Percentiles rank a stretch among this genome's conserved stretches.
Conservation (phyloP, 1,140 invertebrate genomes). For the Drosophila lacteicornis region DNA sequence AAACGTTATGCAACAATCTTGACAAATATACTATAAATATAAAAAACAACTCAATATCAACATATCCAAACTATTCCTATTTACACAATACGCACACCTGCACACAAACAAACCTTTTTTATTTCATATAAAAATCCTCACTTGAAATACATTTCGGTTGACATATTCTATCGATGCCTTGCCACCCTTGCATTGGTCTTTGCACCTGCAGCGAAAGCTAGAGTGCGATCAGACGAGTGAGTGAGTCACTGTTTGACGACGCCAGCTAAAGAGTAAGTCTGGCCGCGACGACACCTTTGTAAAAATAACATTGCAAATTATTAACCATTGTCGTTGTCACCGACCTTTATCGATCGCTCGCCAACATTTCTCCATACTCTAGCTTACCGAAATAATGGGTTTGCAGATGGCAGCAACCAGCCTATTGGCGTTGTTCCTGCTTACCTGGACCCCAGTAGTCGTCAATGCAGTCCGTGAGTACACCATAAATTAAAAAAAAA, state of each 20-base stretch:
- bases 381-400: constrained; percentile 75
- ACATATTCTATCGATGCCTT: constrained; percentile 2
- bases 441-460: constrained; percentile 71
- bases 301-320: constrained; percentile 32
- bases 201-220: constrained; percentile 32
- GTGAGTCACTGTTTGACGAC: constrained; percentile 9
- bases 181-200: background rate
- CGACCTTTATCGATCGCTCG: constrained; percentile 20
- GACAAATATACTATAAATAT: constrained; percentile 8
- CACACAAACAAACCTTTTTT: constrained; percentile 22
- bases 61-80: constrained; percentile 16
- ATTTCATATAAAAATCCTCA: background rate
- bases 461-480: constrained; percentile 84
- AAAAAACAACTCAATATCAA: constrained; percentile 41
- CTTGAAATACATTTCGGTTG: constrained; percentile 11
- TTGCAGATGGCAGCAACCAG: constrained; percentile 81
- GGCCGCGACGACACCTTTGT: constrained; percentile 23
- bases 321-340: constrained; percentile 45
- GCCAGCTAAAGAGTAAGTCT: constrained; percentile 63
- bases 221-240: constrained; percentile 28
- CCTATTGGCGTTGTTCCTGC: constrained; percentile 71
- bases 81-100: constrained; percentile 19
- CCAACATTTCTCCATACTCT: constrained; percentile 11
- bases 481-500: constrained; percentile 4
- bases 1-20: constrained; percentile 33